A percentile compares a stretch with the other conserved stretches of the same genome.
phyloP scores from a whole-genome alignment of 2,113 vertebrate species.

The Mobula birostris region DNA sequence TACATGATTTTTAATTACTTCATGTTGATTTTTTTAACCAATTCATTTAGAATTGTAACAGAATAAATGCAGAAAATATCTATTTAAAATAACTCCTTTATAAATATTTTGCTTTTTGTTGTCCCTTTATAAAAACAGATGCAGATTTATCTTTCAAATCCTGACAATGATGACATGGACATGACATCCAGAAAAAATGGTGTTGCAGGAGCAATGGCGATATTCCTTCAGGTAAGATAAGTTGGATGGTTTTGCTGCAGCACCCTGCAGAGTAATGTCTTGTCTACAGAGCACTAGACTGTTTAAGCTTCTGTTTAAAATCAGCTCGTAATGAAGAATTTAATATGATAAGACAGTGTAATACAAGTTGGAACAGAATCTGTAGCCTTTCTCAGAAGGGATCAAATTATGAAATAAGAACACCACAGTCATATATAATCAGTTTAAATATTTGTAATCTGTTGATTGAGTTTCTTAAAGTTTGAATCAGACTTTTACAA shows the following conservation, averaged over 20 bases:
- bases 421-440: not conserved
- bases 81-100: not conserved
- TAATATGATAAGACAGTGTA: not conserved
- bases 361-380: not conserved
- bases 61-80: not conserved
- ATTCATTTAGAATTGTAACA: not conserved
- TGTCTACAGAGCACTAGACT: constrained; percentile 47
- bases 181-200: constrained; percentile 81
- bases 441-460: not conserved
- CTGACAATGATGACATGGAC: constrained; percentile 88
- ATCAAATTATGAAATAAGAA: not conserved
- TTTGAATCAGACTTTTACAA: not conserved
- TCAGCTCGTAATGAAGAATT: not conserved
- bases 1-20: constrained; percentile 32
- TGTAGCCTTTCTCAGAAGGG: not conserved
- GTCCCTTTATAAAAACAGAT: constrained; percentile 63
- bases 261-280: constrained; percentile 52
- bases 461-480: not conserved
- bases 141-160: constrained; percentile 98
- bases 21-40: constrained; percentile 2
- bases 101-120: not conserved
- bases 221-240: constrained; percentile 89
- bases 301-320: not conserved
- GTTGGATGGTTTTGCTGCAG: constrained; percentile 51
- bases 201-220: constrained; percentile 78